phyloP scores from a whole-genome alignment of 2,113 vertebrate genomes.

The Pontoporia blainvillei region DNA sequence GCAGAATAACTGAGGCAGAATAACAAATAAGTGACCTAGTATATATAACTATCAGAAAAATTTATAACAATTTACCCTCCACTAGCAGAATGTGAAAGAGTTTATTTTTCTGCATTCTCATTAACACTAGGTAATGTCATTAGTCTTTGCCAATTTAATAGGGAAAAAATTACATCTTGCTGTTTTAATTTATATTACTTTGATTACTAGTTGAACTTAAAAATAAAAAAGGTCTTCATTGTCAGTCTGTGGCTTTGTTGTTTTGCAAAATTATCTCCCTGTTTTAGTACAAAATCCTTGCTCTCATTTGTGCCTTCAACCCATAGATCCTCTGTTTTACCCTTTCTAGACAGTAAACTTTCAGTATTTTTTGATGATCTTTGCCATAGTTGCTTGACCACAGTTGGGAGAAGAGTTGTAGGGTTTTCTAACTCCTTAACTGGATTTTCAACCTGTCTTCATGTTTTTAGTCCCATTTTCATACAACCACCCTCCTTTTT shows the following conservation, averaged over 20 bases:
- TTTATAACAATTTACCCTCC: background rate
- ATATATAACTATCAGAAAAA: background rate
- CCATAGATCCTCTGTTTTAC: background rate
- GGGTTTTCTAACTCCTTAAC: background rate
- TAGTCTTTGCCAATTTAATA: background rate
- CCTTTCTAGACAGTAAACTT: background rate
- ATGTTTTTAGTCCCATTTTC: background rate
- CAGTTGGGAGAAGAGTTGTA: background rate
- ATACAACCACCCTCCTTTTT: background rate
- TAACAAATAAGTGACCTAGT: background rate
- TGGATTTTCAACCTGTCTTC: background rate
- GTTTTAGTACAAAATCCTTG: background rate
- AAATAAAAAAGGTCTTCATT: background rate
- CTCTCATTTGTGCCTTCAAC: background rate
- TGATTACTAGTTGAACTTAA: background rate
- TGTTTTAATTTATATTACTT: slow-evolving; percentile 14
- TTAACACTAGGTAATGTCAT: background rate
- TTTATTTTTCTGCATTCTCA: background rate
- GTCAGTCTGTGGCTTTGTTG: background rate
- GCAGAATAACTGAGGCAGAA: background rate
- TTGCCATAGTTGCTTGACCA: background rate
- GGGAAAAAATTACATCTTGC: background rate
- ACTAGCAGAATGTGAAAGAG: background rate
- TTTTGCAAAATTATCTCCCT: background rate
- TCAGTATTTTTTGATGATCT: background rate